phyloP scores from a whole-genome alignment of 2,113 vertebrate species.

The Eubucco bourcierii region DNA sequence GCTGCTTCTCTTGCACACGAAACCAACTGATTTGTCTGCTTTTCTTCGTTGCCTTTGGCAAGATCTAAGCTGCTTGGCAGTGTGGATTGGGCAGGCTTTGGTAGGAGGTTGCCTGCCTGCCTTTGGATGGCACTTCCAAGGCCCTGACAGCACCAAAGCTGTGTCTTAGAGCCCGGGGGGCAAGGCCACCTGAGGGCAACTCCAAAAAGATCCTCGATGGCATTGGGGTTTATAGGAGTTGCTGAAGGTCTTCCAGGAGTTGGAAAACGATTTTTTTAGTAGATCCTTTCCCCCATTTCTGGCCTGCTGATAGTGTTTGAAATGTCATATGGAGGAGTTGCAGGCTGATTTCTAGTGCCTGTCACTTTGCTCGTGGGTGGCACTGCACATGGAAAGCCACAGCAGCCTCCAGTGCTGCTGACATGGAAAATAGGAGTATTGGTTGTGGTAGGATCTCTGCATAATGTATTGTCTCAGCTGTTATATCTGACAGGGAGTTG shows the following conservation, averaged over 20 bases:
- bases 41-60: background rate
- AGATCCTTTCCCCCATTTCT: background rate
- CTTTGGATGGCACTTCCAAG: background rate
- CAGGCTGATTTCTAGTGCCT: background rate
- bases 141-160: background rate
- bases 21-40: background rate
- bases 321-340: background rate
- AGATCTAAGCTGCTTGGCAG: background rate
- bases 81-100: background rate
- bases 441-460: background rate
- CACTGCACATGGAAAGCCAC: background rate
- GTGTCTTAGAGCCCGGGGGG: background rate
- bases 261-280: conserved; percentile 5
- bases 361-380: background rate
- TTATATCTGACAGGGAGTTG: background rate
- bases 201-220: background rate
- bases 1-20: background rate
- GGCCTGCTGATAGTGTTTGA: background rate
- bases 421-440: background rate
- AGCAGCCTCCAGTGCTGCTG: background rate
- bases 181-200: background rate
- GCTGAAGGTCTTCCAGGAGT: background rate
- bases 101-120: background rate
- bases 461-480: background rate
- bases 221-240: background rate